A percentile compares a stretch with the other conserved stretches of the same genome.
Conservation (phyloP, 2,888 invertebrate genomes). For the Aplocera efformata region DNA sequence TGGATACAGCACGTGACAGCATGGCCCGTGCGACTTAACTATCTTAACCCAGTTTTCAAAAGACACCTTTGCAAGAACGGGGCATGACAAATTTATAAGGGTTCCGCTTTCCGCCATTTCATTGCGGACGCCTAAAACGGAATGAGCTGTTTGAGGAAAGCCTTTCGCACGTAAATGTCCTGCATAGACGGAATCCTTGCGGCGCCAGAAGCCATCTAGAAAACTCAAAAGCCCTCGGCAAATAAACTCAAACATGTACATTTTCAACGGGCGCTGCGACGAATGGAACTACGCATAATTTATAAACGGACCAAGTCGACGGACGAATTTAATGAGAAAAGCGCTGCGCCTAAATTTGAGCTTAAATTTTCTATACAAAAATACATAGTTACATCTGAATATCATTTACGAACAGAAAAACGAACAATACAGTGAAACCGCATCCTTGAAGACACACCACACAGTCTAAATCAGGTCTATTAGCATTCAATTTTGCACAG, state of each 20-base stretch:
- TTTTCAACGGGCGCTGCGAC: slow-evolving; percentile 27
- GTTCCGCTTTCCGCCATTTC: slow-evolving; percentile 11
- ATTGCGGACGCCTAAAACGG: slow-evolving; percentile 23
- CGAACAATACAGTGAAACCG: too few species aligned
- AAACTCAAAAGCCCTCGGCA: slow-evolving; percentile 47
- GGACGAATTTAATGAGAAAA: slow-evolving; percentile 27
- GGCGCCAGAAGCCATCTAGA: slow-evolving; percentile 44
- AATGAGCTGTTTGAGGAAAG: slow-evolving; percentile 32
- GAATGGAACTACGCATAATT: slow-evolving; percentile 33
- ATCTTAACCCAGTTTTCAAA: slow-evolving; percentile 1
- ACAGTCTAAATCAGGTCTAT: too few species aligned
- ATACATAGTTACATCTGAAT: too few species aligned
- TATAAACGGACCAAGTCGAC: slow-evolving; percentile 31
- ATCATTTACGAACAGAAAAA: too few species aligned
- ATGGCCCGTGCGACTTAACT: background rate
- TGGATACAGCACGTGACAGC: too few species aligned
- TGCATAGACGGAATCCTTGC: slow-evolving; percentile 37
- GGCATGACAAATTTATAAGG: slow-evolving; percentile 21
- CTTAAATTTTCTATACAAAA: too few species aligned
- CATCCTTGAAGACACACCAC: too few species aligned
- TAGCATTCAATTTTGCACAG: too few species aligned
- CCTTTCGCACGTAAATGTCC: slow-evolving; percentile 32
- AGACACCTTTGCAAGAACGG: slow-evolving; percentile 3
- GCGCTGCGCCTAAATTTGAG: slow-evolving; percentile 6
- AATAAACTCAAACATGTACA: slow-evolving; percentile 45